phyloP scores from a whole-genome alignment of 2,113 vertebrate species.

The Dromiciops gliroides region DNA sequence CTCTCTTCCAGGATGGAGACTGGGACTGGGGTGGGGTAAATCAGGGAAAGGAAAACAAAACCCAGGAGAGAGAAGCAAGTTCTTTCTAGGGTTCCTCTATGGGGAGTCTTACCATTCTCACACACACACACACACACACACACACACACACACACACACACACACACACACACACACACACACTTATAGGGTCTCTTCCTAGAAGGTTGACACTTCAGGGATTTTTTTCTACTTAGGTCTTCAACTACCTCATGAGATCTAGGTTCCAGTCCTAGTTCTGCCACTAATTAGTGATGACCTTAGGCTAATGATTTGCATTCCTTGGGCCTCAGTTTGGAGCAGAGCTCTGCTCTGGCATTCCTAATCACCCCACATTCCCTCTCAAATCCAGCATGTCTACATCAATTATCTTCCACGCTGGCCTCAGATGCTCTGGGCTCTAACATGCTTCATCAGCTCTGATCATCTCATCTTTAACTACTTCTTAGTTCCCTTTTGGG shows the following conservation, averaged over 20 bases:
- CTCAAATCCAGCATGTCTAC: not conserved
- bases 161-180: too few relatives aligned
- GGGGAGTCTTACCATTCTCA: not conserved
- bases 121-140: too few relatives aligned
- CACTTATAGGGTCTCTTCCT: not conserved
- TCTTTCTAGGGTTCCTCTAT: not conserved
- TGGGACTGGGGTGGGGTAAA: not conserved
- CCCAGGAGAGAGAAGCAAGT: too few relatives aligned
- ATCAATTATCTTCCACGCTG: not conserved
- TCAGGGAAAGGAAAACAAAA: not conserved
- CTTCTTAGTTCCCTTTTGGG: too few relatives aligned
- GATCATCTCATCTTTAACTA: not conserved
- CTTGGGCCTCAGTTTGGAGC: too few relatives aligned
- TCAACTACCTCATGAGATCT: not conserved
- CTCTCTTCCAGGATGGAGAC: not conserved
- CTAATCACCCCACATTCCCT: not conserved
- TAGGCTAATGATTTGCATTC: too few relatives aligned
- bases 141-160: too few relatives aligned
- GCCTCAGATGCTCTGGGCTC: not conserved
- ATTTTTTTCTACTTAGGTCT: not conserved
- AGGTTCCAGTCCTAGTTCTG: too few relatives aligned
- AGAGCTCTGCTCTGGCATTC: too few relatives aligned
- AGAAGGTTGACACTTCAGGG: not conserved
- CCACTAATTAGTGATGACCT: too few relatives aligned
- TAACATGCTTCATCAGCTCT: not conserved